phyloP scores from a whole-genome alignment of 2,888 invertebrate genomes.

The Adineta ricciae region DNA sequence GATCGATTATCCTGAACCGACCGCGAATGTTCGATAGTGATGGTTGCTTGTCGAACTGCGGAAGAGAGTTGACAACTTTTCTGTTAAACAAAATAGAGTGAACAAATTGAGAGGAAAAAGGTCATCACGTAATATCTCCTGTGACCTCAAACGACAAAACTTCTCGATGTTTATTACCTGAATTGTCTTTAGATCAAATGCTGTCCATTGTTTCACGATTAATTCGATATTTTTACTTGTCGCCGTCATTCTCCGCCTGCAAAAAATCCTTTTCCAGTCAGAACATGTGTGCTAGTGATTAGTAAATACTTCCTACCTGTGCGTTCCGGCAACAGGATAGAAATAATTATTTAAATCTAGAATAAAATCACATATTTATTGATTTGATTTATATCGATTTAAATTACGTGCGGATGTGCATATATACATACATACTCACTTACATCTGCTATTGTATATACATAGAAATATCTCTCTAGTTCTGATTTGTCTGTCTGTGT shows the following conservation, averaged over 20 bases:
- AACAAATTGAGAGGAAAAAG: background rate
- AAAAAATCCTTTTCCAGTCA: background rate
- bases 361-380: background rate
- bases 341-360: background rate
- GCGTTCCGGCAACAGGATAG: background rate
- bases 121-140: background rate
- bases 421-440: background rate
- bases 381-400: background rate
- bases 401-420: background rate
- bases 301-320: background rate
- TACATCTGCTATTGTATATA: slow-evolving; percentile 17
- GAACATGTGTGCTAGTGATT: no score
- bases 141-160: no score
- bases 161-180: background rate
- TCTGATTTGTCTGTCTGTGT: background rate
- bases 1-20: background rate
- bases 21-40: background rate
- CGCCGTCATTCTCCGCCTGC: background rate
- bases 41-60: background rate
- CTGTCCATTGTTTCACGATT: background rate
- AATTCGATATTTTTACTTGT: background rate
- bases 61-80: background rate
- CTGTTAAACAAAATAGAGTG: background rate
- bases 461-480: background rate
- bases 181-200: background rate